phyloP scores from a whole-genome alignment of 2,888 invertebrate genomes.

The Malthinus seriepunctatus region DNA sequence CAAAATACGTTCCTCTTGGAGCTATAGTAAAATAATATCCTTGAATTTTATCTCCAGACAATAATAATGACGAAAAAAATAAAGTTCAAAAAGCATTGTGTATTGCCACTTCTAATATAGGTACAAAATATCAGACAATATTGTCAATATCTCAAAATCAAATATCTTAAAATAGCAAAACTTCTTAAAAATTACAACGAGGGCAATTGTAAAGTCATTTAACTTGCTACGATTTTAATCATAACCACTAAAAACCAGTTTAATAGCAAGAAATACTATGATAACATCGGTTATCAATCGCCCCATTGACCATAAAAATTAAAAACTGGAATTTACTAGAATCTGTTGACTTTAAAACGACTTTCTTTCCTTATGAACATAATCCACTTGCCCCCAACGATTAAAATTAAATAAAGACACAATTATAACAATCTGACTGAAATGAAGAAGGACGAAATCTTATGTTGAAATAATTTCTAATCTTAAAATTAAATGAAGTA shows the following conservation, averaged over 20 bases:
- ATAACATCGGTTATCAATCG: constrained; percentile 48
- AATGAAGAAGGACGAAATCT: constrained; percentile 20
- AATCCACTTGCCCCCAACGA: constrained; percentile 46
- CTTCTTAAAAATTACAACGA: too few relatives aligned
- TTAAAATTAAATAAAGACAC: constrained; percentile 27
- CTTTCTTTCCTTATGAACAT: constrained; percentile 43
- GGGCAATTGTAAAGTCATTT: constrained; percentile 1
- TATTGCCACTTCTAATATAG: too few relatives aligned
- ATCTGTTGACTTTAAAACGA: constrained; percentile 49
- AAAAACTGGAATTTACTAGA: constrained; percentile 62
- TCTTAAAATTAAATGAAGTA: constrained; percentile 13
- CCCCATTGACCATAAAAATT: constrained; percentile 65
- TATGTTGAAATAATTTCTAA: constrained; percentile 19
- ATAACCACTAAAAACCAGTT: constrained; percentile 46
- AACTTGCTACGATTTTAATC: constrained; percentile 12
- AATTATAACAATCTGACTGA: background rate
- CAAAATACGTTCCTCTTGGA: too few relatives aligned
- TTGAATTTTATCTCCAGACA: constrained; percentile 14
- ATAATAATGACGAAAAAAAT: constrained; percentile 3
- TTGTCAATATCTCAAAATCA: too few relatives aligned
- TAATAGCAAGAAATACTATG: constrained; percentile 44
- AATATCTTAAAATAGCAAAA: too few relatives aligned
- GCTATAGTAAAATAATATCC: background rate
- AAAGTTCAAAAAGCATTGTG: constrained; percentile 1
- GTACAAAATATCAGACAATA: too few relatives aligned